These are phyloP conservation scores for Athalia cordata DNA, from an alignment of 2,888 invertebrate species.

Conservation along the genomic window DNA sequence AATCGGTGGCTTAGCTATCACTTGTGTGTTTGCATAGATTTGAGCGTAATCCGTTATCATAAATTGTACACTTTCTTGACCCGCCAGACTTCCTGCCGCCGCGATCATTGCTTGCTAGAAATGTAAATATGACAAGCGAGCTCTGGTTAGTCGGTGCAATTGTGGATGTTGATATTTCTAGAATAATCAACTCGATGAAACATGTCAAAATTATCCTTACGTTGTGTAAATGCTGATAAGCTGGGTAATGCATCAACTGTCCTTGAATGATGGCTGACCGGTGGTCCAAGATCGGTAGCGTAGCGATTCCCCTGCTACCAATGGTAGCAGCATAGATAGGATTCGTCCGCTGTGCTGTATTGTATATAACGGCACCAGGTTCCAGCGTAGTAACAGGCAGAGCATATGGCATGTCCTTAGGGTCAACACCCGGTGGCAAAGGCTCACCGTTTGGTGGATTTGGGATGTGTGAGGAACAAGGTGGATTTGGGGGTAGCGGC, in stretches of 20 bases:
- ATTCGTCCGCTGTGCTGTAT: conserved; percentile 61
- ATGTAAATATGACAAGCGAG: background rate
- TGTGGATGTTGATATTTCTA: background rate
- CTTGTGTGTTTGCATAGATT: conserved; percentile 67
- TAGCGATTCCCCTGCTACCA: conserved; percentile 57
- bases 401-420: conserved; percentile 70
- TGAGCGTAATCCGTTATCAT: conserved; percentile 67
- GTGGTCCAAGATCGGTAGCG: conserved; percentile 63
- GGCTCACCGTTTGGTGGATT: conserved; percentile 69
- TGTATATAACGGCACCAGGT: conserved; percentile 61
- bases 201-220: conserved; percentile 55
- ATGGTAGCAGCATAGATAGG: conserved; percentile 67
- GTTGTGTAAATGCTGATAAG: conserved; percentile 68
- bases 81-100: conserved; percentile 65
- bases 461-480: conserved; percentile 53
- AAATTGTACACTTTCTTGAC: conserved; percentile 66
- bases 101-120: conserved; percentile 65
- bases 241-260: conserved; percentile 68
- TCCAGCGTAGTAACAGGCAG: conserved; percentile 62
- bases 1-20: conserved; percentile 70
- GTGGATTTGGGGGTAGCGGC: conserved; percentile 57
- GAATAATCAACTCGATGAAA: conserved; percentile 1
- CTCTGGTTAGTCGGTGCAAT: background rate
- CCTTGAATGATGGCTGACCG: conserved; percentile 67
- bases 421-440: conserved; percentile 76